Evolutionary conservation across 2,888 invertebrate genomes (phyloP), one percentile per base, ranked within the genome.

Genomic region (Zootermopsis nevadensis): DNA sequence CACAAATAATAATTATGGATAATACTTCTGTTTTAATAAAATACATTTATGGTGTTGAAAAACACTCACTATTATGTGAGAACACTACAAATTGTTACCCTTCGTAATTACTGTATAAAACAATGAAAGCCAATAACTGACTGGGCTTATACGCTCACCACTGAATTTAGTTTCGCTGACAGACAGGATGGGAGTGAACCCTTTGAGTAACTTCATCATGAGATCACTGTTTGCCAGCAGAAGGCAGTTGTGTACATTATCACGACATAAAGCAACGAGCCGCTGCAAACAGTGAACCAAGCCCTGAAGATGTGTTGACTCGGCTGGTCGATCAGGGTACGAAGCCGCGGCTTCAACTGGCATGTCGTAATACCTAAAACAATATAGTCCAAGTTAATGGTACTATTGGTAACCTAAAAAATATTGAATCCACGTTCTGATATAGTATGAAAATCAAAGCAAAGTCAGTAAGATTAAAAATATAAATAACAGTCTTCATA

Each of bases 221-320:
- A 89, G 87, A 48, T 89, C 89, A 19, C 89, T 88, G 60, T 88
- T 89, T 7, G 90, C 89, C 24, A 91, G 88, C n/a, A 88, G 87
- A 2, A 89, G 88, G 85, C 90, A 90, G 85, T 89, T 90, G 2
- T 89, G 88, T 4, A 88, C 86, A 84, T 89, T 89, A 85, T 90
- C 90, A 84, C 89, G 88, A 76, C 90, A 90, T 24, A 90, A 88
- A 2, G 88, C 86, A 4, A 89, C 88, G 19, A 90, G 86, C 84
- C 88, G 88, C 84, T 89, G 89, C 38, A 90, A 48, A 42, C 84
- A 83, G 27, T 85, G 84, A n/a, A 85, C 84, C 7, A 83, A 33
- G 8, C 77, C 80, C 66, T 80, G 55, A 7, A 84, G 74, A 27
- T 80, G 82, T 30, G 80, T 53, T 31, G 81, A 27, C 69, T 84